Evolutionary conservation across 1,140 invertebrate genomes (phyloP).

Genomic region (Contarinia nasturtii): DNA sequence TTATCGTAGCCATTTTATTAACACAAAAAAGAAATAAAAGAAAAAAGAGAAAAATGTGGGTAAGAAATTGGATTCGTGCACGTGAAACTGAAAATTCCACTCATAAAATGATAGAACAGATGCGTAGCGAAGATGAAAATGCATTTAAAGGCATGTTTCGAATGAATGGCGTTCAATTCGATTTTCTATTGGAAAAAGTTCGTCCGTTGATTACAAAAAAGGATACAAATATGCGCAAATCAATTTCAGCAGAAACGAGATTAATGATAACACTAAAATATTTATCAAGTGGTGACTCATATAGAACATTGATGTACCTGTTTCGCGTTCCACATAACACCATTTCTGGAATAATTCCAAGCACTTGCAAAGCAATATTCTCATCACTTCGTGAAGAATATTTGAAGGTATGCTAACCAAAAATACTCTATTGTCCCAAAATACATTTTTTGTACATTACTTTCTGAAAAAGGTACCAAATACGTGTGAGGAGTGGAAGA

Average conservation of each 20-base stretch:
- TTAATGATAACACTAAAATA: not conserved
- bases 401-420: not conserved
- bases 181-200: not conserved
- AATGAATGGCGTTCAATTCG: not conserved
- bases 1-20: no score
- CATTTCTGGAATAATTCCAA: not conserved
- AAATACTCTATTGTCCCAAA: not conserved
- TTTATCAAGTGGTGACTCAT: not conserved
- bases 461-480: not conserved
- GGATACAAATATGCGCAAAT: not conserved
- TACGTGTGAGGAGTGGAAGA: slow-evolving; percentile 3
- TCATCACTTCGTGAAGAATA: not conserved
- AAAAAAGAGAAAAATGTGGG: no score
- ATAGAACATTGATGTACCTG: not conserved
- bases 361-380: not conserved
- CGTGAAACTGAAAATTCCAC: no score
- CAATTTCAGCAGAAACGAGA: not conserved
- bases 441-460: not conserved
- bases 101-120: no score
- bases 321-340: not conserved
- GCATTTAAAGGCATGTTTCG: not conserved
- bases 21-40: no score
- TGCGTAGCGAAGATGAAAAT: not conserved
- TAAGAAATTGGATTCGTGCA: no score
- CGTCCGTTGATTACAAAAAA: not conserved